Percentiles rank a stretch among this genome's conserved stretches.
phyloP scores from a whole-genome alignment of 2,113 vertebrate species.

The Steatornis caripensis region DNA sequence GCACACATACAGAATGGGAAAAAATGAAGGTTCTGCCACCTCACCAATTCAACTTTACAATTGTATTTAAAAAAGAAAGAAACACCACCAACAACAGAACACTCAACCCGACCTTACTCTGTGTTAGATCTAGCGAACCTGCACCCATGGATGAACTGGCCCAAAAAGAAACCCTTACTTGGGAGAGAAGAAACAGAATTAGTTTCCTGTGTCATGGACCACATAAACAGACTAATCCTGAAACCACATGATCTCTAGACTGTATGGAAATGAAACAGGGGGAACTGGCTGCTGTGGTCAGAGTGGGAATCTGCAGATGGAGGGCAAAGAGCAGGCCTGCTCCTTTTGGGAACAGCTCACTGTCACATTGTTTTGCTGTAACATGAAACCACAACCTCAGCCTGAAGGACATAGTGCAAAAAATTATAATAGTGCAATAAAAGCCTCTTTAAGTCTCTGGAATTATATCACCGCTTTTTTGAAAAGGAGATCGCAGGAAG shows the following conservation, averaged over 20 bases:
- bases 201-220: background rate
- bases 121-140: background rate
- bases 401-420: background rate
- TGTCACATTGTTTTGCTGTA: background rate
- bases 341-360: background rate
- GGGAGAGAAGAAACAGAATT: background rate
- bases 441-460: background rate
- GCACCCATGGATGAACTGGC: background rate
- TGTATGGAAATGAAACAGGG: background rate
- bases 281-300: rapidly evolving
- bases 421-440: background rate
- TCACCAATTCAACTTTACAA: background rate
- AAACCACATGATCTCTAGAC: background rate
- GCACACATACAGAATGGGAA: background rate
- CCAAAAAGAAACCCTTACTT: background rate
- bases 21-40: background rate
- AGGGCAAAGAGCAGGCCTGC: background rate
- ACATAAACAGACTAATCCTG: background rate
- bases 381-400: background rate
- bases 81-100: too few relatives aligned
- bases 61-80: background rate
- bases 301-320: background rate
- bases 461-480: background rate
- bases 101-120: background rate
- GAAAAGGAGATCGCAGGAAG: background rate